Conservation (phyloP, 2,113 vertebrate genomes). For the Tetrao urogallus region DNA sequence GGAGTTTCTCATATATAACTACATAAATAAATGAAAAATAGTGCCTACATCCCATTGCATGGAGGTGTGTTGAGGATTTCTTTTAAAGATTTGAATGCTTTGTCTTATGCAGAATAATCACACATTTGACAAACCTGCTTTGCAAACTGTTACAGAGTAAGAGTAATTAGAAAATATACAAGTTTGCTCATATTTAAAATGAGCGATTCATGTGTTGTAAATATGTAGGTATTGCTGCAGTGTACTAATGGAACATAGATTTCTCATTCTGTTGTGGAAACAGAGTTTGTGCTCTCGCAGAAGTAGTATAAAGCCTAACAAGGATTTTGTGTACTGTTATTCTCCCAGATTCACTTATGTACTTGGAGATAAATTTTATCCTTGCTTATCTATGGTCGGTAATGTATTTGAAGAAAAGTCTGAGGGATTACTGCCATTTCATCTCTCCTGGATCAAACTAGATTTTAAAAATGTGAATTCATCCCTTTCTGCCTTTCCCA, state of each 20-base stretch:
- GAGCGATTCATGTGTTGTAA: background rate
- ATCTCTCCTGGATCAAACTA: background rate
- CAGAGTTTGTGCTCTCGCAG: background rate
- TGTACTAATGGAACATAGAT: background rate
- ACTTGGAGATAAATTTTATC: background rate
- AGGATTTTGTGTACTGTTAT: background rate
- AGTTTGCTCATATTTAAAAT: background rate
- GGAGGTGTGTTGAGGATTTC: background rate
- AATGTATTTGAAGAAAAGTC: background rate
- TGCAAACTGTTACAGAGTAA: background rate
- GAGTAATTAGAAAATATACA: background rate
- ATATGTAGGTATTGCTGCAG: background rate
- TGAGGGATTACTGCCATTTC: background rate
- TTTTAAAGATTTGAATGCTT: background rate
- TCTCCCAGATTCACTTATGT: background rate
- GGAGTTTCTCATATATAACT: background rate
- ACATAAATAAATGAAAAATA: background rate
- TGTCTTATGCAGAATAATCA: background rate
- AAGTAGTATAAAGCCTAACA: background rate
- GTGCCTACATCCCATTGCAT: background rate
- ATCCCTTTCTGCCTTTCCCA: background rate
- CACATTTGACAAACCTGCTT: rapidly evolving
- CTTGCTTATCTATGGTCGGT: background rate
- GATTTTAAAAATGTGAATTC: background rate
- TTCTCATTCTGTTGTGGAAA: background rate